Evolutionary conservation across 2,797 vertebrate genomes (phyloP).

Genomic region (Adrianichthys oophorus): DNA sequence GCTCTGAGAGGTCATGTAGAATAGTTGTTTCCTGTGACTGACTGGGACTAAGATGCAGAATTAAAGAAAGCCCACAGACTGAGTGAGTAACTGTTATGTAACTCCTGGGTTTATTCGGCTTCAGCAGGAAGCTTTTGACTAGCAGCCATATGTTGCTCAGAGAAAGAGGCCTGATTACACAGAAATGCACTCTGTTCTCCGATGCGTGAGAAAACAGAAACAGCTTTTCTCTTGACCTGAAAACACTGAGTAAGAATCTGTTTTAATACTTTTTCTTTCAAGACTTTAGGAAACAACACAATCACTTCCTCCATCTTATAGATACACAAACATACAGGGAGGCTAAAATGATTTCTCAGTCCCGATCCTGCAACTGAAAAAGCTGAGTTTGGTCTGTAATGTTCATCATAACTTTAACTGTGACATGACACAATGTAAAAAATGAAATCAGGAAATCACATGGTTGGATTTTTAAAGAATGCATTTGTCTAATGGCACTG

Average conservation of each 20-base stretch:
- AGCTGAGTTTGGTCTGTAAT: too few species aligned
- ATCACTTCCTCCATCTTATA: too few species aligned
- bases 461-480: too few species aligned
- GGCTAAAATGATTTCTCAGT: too few species aligned
- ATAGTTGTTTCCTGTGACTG: too few species aligned
- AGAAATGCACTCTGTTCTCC: slow-evolving; percentile 30
- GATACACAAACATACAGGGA: too few species aligned
- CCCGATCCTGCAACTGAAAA: too few species aligned
- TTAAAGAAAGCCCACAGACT: slow-evolving; percentile 21
- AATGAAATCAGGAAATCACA: too few species aligned
- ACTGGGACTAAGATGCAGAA: slow-evolving; percentile 1
- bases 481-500: too few species aligned
- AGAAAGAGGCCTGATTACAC: slow-evolving; percentile 36
- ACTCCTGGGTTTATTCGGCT: slow-evolving; percentile 45
- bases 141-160: slow-evolving; percentile 59
- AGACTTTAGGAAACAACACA: background rate
- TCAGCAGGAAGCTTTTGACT: slow-evolving; percentile 37
- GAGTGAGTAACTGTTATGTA: slow-evolving; percentile 55
- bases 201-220: slow-evolving; percentile 10
- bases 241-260: slow-evolving; percentile 11
- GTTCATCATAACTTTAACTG: too few species aligned
- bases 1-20: too few species aligned
- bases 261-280: background rate
- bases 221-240: slow-evolving; percentile 18
- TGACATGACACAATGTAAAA: too few species aligned